Conservation (phyloP, 2,113 vertebrate species). For the Solea senegalensis region DNA sequence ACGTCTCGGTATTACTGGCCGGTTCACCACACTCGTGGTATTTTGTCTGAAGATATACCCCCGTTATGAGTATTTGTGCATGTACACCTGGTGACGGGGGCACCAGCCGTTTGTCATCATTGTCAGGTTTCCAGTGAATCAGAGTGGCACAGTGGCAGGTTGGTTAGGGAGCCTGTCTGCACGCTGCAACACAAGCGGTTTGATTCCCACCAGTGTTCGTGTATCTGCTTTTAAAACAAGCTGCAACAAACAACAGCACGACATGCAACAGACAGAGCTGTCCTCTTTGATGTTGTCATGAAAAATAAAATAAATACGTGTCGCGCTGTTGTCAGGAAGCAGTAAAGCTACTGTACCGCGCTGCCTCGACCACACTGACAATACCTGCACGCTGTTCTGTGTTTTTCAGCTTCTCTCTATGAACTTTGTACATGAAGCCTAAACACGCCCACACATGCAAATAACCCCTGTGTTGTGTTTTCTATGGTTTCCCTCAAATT, state of each 20-base stretch:
- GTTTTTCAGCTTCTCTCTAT: slow-evolving; percentile 52
- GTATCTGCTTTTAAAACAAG: neutral
- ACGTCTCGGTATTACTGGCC: slow-evolving; percentile 53
- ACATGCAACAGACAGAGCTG: neutral
- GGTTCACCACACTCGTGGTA: slow-evolving; percentile 41
- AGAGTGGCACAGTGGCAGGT: slow-evolving; percentile 13
- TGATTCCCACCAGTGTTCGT: slow-evolving; percentile 18
- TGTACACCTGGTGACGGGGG: slow-evolving; percentile 28
- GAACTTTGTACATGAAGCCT: slow-evolving; percentile 52
- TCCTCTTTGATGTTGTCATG: neutral
- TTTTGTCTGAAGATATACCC: slow-evolving; percentile 21
- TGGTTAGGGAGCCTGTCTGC: slow-evolving; percentile 28
- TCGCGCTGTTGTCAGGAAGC: slow-evolving; percentile 11
- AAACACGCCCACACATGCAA: slow-evolving; percentile 68
- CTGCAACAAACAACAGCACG: neutral
- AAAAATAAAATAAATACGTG: neutral
- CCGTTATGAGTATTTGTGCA: slow-evolving; percentile 32
- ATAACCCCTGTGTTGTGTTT: slow-evolving; percentile 72
- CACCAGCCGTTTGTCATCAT: slow-evolving; percentile 16
- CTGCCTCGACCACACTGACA: slow-evolving; percentile 10
- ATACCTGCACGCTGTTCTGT: slow-evolving; percentile 22
- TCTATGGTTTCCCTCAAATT: slow-evolving; percentile 72
- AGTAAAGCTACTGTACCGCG: slow-evolving; percentile 11
- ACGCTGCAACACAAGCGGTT: slow-evolving; percentile 9
- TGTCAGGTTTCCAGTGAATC: slow-evolving; percentile 39